Conservation (phyloP, 2,113 vertebrate species). For the Astatoreochromis straeleni region DNA sequence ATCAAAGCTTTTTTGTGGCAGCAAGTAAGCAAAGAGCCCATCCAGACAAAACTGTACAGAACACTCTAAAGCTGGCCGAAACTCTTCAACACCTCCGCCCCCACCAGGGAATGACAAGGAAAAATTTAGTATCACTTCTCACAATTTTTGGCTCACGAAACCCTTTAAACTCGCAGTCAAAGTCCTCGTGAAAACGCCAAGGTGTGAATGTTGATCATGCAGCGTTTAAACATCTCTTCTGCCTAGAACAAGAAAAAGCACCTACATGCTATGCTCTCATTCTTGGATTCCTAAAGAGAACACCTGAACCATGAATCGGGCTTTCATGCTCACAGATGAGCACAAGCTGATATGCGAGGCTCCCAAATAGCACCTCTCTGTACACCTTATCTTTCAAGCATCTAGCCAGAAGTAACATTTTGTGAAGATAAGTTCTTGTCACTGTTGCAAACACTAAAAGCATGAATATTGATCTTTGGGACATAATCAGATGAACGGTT, state of each 20-base stretch:
- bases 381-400: neutral
- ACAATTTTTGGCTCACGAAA: neutral
- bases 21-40: neutral
- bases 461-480: neutral
- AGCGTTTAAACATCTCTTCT: neutral
- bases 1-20: neutral
- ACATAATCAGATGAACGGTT: neutral
- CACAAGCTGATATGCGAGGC: neutral
- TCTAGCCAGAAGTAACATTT: neutral
- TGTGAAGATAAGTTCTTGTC: neutral
- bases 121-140: neutral
- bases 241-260: neutral
- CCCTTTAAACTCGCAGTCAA: neutral
- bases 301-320: neutral
- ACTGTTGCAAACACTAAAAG: neutral
- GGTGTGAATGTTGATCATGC: neutral
- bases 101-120: neutral
- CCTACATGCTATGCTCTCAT: neutral
- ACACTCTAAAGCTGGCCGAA: neutral
- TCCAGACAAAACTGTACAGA: neutral
- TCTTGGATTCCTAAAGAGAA: neutral
- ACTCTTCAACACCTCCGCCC: conserved; percentile 17
- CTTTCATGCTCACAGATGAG: neutral
- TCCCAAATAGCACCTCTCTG: neutral
- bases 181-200: neutral